Conservation (phyloP, 2,113 vertebrate genomes). For the Cettia cetti region DNA sequence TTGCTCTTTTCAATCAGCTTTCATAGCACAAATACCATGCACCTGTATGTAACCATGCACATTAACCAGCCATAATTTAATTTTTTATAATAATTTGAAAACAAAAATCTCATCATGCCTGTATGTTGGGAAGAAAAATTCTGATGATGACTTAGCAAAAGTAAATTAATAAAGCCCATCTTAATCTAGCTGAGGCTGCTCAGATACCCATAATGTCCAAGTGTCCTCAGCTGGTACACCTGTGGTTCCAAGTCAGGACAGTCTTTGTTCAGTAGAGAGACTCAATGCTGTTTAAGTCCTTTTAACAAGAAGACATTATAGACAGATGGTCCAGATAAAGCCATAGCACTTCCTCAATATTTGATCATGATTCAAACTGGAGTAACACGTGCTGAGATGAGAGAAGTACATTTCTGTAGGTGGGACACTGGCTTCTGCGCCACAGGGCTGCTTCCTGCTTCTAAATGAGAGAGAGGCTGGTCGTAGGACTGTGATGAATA, state of each 20-base stretch:
- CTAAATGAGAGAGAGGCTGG: rapidly evolving
- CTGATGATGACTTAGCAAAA: background rate
- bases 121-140: background rate
- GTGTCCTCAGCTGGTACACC: background rate
- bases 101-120: background rate
- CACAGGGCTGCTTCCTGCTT: background rate
- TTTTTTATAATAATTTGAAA: background rate
- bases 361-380: background rate
- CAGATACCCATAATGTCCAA: background rate
- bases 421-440: background rate
- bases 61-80: background rate
- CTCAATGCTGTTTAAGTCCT: background rate
- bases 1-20: background rate
- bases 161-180: background rate
- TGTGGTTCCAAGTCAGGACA: background rate
- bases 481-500: background rate
- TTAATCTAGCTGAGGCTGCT: background rate
- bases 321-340: background rate
- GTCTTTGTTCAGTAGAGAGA: background rate
- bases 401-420: background rate
- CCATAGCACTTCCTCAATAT: background rate
- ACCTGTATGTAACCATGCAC: background rate
- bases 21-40: background rate
- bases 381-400: background rate
- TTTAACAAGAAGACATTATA: background rate